These are phyloP conservation scores for Holothuria scabra DNA, from an alignment of 53 echinoderm and acorn worm species.

Conservation along the genomic window DNA sequence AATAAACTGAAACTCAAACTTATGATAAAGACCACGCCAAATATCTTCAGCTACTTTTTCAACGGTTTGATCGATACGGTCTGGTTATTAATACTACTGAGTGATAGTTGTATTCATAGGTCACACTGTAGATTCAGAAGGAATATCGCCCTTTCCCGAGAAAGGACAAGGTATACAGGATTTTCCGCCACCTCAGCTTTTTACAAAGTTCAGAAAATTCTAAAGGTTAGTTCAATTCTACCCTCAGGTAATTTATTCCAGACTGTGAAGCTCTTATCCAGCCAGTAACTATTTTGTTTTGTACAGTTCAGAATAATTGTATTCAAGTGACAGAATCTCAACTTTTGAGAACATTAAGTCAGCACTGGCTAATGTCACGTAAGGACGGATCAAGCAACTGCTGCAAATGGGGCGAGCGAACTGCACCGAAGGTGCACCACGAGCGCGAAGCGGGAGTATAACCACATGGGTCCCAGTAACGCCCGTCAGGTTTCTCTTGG, in stretches of 20 bases:
- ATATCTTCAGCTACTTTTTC: too few species aligned
- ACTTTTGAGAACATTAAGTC: constrained; percentile 27
- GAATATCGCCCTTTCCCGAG: constrained; percentile 24
- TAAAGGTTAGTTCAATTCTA: constrained; percentile 50
- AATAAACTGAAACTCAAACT: too few species aligned
- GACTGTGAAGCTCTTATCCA: constrained; percentile 17
- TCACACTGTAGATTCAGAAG: constrained; percentile 6
- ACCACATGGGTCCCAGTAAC: too few species aligned
- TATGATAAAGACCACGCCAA: too few species aligned
- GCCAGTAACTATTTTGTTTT: constrained; percentile 44
- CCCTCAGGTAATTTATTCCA: too few species aligned
- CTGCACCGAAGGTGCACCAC: too few species aligned
- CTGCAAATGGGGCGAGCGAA: constrained; percentile 24
- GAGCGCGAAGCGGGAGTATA: too few species aligned
- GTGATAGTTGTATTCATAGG: constrained; percentile 43
- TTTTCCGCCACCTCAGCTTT: neutral
- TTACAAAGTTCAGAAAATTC: constrained; percentile 29
- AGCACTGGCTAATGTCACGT: constrained; percentile 18
- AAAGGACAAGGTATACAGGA: constrained; percentile 30
- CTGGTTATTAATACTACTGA: constrained; percentile 33
- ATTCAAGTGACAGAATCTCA: constrained; percentile 3
- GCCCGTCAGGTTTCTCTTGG: too few species aligned
- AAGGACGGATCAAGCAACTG: constrained; percentile 32
- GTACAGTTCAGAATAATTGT: neutral
- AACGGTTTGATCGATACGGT: too few species aligned